These are phyloP conservation scores for Kryptopterus vitreolus DNA, from an alignment of 2,797 vertebrate species.

Conservation along the genomic window DNA sequence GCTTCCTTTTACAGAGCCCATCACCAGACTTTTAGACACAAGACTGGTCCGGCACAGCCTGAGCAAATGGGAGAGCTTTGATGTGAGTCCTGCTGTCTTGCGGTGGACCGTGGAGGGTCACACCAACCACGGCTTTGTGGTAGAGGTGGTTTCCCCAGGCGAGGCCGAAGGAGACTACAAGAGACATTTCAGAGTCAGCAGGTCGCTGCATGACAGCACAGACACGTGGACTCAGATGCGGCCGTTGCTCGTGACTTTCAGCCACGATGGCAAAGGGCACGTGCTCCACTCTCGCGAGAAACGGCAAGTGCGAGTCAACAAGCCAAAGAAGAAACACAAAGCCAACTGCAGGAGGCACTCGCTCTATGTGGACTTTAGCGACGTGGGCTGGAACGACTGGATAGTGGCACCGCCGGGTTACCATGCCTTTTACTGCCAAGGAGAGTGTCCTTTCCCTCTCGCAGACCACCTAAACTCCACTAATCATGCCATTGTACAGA, in stretches of 20 bases:
- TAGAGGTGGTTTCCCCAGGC: slow-evolving; percentile 90
- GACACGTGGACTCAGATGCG: slow-evolving; percentile 92
- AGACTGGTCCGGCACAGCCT: slow-evolving; percentile 90
- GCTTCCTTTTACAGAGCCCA: slow-evolving; percentile 75
- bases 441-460: slow-evolving; percentile 96
- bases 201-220: slow-evolving; percentile 90
- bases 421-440: slow-evolving; percentile 97
- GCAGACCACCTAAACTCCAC: slow-evolving; percentile 98
- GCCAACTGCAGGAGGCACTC: slow-evolving; percentile 93
- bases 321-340: slow-evolving; percentile 89
- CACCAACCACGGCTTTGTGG: slow-evolving; percentile 90
- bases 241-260: slow-evolving; percentile 93
- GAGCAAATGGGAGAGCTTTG: slow-evolving; percentile 97
- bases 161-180: slow-evolving; percentile 71
- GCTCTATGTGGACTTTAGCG: slow-evolving; percentile 98
- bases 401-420: slow-evolving; percentile 97
- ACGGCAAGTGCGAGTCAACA: slow-evolving; percentile 83
- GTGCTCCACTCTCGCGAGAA: slow-evolving; percentile 90
- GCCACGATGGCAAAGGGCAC: slow-evolving; percentile 92
- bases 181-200: slow-evolving; percentile 91
- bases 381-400: slow-evolving; percentile 99
- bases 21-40: slow-evolving; percentile 94
- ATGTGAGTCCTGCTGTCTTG: slow-evolving; percentile 92
- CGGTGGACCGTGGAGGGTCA: slow-evolving; percentile 88
- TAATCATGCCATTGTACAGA: slow-evolving; percentile 98